Conservation (phyloP, 2,113 vertebrate species). For the Neopipo cinnamomea region DNA sequence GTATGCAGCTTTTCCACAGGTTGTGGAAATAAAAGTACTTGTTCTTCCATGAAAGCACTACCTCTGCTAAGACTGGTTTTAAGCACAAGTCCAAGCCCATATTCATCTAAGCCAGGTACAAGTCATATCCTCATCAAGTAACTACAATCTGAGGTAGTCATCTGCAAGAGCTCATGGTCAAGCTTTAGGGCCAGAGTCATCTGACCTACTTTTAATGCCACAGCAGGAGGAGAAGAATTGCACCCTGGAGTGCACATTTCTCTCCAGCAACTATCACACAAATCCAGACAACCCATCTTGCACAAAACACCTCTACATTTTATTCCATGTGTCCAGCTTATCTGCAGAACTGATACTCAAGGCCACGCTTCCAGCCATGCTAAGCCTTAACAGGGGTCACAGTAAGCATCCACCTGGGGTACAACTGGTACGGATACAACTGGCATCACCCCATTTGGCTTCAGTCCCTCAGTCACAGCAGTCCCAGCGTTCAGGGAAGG, state of each 20-base stretch:
- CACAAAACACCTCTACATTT: neutral
- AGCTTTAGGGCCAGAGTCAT: neutral
- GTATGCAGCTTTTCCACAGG: neutral
- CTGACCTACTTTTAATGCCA: neutral
- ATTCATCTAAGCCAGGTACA: neutral
- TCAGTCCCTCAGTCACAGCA: neutral
- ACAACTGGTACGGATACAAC: neutral
- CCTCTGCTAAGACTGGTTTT: neutral
- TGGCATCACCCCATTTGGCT: neutral
- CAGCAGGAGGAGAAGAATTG: neutral
- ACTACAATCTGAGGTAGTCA: neutral
- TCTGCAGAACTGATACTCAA: neutral
- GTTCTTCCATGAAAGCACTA: neutral
- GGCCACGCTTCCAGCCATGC: fast-evolving
- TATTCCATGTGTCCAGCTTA: neutral
- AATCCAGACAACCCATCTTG: neutral
- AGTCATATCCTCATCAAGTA: neutral
- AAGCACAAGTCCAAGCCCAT: neutral
- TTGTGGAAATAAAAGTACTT: neutral
- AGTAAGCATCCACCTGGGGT: neutral
- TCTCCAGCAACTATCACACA: neutral
- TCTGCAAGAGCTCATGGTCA: neutral
- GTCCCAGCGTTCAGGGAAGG: neutral
- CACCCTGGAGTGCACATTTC: fast-evolving
- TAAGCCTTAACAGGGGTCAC: neutral